Evolutionary conservation across 2,888 invertebrate species (phyloP).

Genomic region (Caenorhabditis zanzibari): DNA sequence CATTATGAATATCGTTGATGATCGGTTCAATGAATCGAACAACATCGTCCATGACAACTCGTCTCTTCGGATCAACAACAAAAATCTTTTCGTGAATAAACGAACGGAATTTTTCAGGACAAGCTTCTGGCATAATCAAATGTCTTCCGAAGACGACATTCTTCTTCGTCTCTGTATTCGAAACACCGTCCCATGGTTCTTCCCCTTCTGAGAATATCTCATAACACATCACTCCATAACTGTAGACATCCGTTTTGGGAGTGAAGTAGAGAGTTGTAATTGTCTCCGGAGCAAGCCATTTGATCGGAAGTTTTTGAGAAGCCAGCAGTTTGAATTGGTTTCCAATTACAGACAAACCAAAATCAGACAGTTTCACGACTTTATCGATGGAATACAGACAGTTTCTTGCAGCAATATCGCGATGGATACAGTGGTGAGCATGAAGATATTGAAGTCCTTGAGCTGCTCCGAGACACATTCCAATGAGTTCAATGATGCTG

Average conservation of each 20-base stretch:
- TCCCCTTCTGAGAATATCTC: conserved; percentile 69
- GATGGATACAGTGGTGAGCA: conserved; percentile 48
- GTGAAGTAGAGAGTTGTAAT: conserved; percentile 56
- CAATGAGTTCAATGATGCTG: conserved; percentile 16
- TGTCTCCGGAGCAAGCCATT: conserved; percentile 68
- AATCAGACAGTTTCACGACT: conserved; percentile 64
- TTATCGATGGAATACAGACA: conserved; percentile 53
- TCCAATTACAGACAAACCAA: conserved; percentile 60
- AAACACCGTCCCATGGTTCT: conserved; percentile 68
- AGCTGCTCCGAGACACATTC: conserved; percentile 59
- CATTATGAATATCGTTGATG: conserved; percentile 51
- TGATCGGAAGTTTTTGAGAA: conserved; percentile 66
- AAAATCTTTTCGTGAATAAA: conserved; percentile 67
- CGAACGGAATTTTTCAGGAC: conserved; percentile 67
- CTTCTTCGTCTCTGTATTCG: conserved; percentile 63
- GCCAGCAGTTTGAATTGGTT: conserved; percentile 44
- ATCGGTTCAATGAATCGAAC: conserved; percentile 64
- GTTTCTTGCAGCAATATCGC: conserved; percentile 62
- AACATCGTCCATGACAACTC: conserved; percentile 63
- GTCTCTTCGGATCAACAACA: conserved; percentile 62
- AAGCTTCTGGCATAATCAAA: conserved; percentile 56
- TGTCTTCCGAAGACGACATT: conserved; percentile 56
- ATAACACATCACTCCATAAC: conserved; percentile 70
- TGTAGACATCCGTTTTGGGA: conserved; percentile 64
- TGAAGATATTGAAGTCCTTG: conserved; percentile 59